Conservation (phyloP, 2,797 vertebrate species). For the Scleropages formosus region DNA sequence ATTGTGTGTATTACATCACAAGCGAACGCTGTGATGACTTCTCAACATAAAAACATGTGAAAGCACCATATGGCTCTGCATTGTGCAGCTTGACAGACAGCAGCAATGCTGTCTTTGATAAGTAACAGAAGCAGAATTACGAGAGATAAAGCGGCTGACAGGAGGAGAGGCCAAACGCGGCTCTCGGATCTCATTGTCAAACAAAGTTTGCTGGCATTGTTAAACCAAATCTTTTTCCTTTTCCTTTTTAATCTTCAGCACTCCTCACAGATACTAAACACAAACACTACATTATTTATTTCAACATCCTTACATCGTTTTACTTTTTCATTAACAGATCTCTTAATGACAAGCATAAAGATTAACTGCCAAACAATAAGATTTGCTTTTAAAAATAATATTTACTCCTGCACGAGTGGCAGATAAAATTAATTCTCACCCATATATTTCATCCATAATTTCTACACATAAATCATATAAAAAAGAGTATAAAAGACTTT, state of each 20-base stretch:
- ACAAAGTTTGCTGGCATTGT: background rate
- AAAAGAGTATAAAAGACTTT: slow-evolving; percentile 7
- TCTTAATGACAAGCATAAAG: background rate
- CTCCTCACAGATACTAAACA: slow-evolving; percentile 9
- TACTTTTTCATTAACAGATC: background rate
- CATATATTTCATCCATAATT: background rate
- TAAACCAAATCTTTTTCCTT: background rate
- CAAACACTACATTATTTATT: background rate
- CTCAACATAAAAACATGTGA: background rate
- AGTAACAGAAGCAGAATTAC: background rate
- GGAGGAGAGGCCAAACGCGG: background rate
- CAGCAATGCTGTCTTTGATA: slow-evolving; percentile 5
- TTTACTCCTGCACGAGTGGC: background rate
- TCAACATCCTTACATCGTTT: background rate
- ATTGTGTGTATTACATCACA: background rate
- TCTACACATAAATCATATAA: slow-evolving; percentile 13
- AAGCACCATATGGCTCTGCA: background rate
- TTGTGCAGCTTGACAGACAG: background rate
- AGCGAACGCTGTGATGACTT: background rate
- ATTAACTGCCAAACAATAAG: background rate
- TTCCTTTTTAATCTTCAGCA: background rate
- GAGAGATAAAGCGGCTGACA: background rate
- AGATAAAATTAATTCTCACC: background rate
- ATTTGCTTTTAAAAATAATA: slow-evolving; percentile 7
- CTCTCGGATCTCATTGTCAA: background rate